Evolutionary conservation across 2,888 invertebrate species (phyloP), one percentile per base, ranked within the genome.

Genomic region (Chrysopilus asiliformis): DNA sequence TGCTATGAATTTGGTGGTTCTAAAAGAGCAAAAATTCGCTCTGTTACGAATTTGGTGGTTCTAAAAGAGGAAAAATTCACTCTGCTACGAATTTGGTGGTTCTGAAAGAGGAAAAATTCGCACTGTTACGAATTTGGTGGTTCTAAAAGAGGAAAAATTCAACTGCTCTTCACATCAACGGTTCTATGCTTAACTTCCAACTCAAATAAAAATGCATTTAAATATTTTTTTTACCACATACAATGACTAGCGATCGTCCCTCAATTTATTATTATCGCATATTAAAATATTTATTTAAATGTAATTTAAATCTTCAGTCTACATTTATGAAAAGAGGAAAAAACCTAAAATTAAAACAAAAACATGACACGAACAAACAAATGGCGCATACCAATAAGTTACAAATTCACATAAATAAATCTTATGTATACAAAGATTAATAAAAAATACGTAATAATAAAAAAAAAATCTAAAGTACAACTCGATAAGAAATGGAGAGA

Each of bases 261-360:
- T 5, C n/a, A 6, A 26, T 13, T 12, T 26, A 26, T 26, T 26
- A 10, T 18, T 5, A 10, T 31, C 19, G 17, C 10, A 17, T 31
- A 31, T 31, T 31, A 31, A 30, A 38, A 38, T 32, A 32, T 28
- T 38, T 28, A 38, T n/a, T n/a, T n/a, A 38, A 34, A 38, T 22
- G 19, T 38, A 27, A n/a, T n/a, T n/a, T n/a, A n/a, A n/a, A n/a
- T n/a, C 20, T 14, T 38, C 38, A 38, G 38, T 38, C 38, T 32
- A 32, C 32, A 15, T 16, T 38, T 27, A 24, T 28, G 12, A 27
- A 6, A 35, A 29, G 19, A 15, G n/a, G 7, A n/a, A 17, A 16
- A 17, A 28, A 10, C 27, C 7, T 25, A 9, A 25, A 12, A n/a
- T n/a, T 15, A 9, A 10, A 30, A 14, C 15, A 12, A 25, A 14